These are phyloP conservation scores for Drosophila meridiana DNA, from an alignment of 2,888 invertebrate species.

Conservation along the genomic window DNA sequence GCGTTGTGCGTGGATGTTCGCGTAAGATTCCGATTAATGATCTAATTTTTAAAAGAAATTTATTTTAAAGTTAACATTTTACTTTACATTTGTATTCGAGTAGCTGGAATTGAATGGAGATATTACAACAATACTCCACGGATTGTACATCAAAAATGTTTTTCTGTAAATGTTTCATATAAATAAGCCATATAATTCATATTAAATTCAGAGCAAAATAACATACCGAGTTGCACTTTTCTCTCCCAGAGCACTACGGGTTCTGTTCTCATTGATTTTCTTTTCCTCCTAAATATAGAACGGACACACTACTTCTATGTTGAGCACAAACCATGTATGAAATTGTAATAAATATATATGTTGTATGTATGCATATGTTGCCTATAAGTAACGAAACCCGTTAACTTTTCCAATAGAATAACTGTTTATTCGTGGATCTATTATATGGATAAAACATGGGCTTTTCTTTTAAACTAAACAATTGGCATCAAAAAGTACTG, in stretches of 20 bases:
- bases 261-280: background rate
- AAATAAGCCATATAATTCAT: conserved; percentile 57
- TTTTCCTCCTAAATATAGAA: conserved; percentile 5
- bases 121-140: conserved; percentile 36
- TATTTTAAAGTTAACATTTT: conserved; percentile 39
- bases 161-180: conserved; percentile 61
- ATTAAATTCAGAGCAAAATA: conserved; percentile 61
- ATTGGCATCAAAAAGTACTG: conserved; percentile 1
- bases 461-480: background rate
- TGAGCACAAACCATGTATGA: conserved; percentile 56
- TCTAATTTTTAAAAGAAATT: conserved; percentile 34
- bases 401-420: conserved; percentile 13
- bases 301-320: conserved; percentile 40
- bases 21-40: conserved; percentile 47
- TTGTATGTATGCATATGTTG: conserved; percentile 39
- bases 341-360: conserved; percentile 54
- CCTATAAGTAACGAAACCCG: conserved; percentile 37
- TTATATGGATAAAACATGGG: background rate
- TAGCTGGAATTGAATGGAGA: conserved; percentile 46
- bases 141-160: conserved; percentile 51
- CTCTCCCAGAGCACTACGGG: conserved; percentile 22
- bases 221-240: conserved; percentile 29
- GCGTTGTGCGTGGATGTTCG: conserved; percentile 36
- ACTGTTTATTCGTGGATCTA: background rate
- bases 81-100: conserved; percentile 42